Evolutionary conservation across 2,797 vertebrate species (phyloP), one percentile per base, ranked within the genome.

Genomic region (Mormyrops attenuatus): DNA sequence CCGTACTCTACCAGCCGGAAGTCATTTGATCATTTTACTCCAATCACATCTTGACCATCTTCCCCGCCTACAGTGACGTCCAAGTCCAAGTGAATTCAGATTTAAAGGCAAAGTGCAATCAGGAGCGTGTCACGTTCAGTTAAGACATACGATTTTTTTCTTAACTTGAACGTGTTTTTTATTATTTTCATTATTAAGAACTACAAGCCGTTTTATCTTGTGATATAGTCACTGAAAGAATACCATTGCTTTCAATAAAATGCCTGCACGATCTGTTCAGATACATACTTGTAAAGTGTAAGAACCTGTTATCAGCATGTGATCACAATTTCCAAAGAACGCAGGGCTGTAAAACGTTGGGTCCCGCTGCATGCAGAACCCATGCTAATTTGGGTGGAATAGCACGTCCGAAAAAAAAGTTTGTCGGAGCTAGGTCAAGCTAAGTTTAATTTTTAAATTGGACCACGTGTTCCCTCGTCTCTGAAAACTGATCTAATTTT

Each of bases 61-160:
- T 94, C 93, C 91, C 94, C 95, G 92, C 95, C 95, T 91, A 93
- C 92, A 44, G 88, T 90, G 92, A 93, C 91, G 90, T 90, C 89
- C 93, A 92, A 41, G n/a, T 2, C 50, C 13, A 57, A 34, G 53
- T n/a, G 53, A 41, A 41, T 17, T 60, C 53, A 60, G 15, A 38
- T 41, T 87, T 87, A 87, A 87, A 87, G 85, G 85, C 85, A 34
- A 38, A 55, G 53, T 41, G 26, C 15, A 87, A 8, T n/a, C 34
- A 3, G 30, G 34, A 57, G 13, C 52, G 50, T 3, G 49, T 73
- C 30, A 73, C 77, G 77, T 82, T 44, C 2, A 82, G 41, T 20
- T 82, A 82, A 7, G 41, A 47, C 20, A 47, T 47, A n/a, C 1
- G 20, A 8, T n/a, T n/a, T n/a, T 20, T 9, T 82, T 82, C 77